Evolutionary conservation across 2,113 vertebrate genomes (phyloP), one percentile per base, ranked within the genome.

Genomic region (Ictidomys tridecemlineatus): DNA sequence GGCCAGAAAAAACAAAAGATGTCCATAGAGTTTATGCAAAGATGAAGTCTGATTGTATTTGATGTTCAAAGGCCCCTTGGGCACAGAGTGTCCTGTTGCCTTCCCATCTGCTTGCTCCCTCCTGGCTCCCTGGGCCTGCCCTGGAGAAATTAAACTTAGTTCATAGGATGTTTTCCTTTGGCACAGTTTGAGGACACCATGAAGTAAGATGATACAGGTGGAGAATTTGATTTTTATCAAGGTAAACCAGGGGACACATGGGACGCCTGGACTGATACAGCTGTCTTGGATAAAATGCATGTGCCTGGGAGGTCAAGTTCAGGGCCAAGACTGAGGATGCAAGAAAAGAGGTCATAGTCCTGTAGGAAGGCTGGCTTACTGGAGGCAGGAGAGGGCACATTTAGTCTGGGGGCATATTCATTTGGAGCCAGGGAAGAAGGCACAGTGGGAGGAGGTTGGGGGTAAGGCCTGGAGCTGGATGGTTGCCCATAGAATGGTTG

Each of bases 371-470:
- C 34, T 53, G 70, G 84, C 70, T 97, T n/a, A 32, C 63, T 11
- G 34, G 80, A 39, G 30, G 1, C 77, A 76, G 58, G 5, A 58
- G 80, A 79, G 67, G 28, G 2, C 26, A 8, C 0, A 1, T 26
- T 30, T 26, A 22, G 10, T 56, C 34, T 77, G 4, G 0, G 61
- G 26, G 26, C 26, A 8, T 32, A 48, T 28, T 63, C 32, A 3
- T 53, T 80, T 18, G 58, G n/a, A 76, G 7, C 48, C 65, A 51
- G 22, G 6, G 45, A 24, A 34, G 8, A 32, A 12, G n/a, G 65
- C 32, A 5, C 0, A 0, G 17, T 10, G 82, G 74, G 85, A 77
- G 16, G 22, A 42, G 3, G 1, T 0, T 4, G 34, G 8, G 28
- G 8, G 4, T 4, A 14, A 63, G 63, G 61, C 48, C 42, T 45